Percentiles rank a stretch among this genome's conserved stretches.
phyloP scores from a whole-genome alignment of 2,888 invertebrate species.

The Junonia oenone region DNA sequence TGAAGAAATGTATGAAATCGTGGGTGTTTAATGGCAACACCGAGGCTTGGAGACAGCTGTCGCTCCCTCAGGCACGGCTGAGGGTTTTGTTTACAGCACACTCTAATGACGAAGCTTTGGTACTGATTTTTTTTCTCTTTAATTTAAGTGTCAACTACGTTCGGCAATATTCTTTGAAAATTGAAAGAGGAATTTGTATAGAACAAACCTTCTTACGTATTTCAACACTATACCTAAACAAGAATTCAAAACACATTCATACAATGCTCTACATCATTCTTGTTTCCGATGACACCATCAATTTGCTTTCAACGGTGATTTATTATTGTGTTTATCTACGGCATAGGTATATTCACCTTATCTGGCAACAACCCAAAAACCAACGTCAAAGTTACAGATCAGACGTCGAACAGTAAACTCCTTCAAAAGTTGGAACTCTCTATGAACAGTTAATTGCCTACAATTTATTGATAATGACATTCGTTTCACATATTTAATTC shows the following conservation, averaged over 20 bases:
- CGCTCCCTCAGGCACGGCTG: slow-evolving; percentile 61
- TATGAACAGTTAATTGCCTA: slow-evolving; percentile 20
- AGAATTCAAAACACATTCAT: neutral
- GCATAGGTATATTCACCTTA: slow-evolving; percentile 44
- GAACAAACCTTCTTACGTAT: neutral
- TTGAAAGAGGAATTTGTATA: neutral
- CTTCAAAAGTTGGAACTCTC: slow-evolving; percentile 13
- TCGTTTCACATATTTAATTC: slow-evolving; percentile 40
- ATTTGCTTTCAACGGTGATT: slow-evolving; percentile 29
- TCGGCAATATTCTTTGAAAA: neutral
- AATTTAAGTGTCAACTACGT: slow-evolving; percentile 18
- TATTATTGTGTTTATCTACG: slow-evolving; percentile 40
- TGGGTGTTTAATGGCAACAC: slow-evolving; percentile 68
- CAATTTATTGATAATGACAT: slow-evolving; percentile 29
- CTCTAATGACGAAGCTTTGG: slow-evolving; percentile 62
- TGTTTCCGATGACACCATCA: slow-evolving; percentile 27
- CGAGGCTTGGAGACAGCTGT: slow-evolving; percentile 75
- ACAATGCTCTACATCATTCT: slow-evolving; percentile 16
- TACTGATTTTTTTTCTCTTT: slow-evolving; percentile 18
- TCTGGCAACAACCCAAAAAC: slow-evolving; percentile 45
- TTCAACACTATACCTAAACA: neutral
- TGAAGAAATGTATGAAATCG: slow-evolving; percentile 41
- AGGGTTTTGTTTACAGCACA: slow-evolving; percentile 69
- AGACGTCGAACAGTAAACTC: slow-evolving; percentile 14
- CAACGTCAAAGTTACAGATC: slow-evolving; percentile 27